A percentile compares a stretch with the other conserved stretches of the same genome.
Evolutionary conservation across 2,113 vertebrate genomes (phyloP).

Genomic region (Ochotona princeps): DNA sequence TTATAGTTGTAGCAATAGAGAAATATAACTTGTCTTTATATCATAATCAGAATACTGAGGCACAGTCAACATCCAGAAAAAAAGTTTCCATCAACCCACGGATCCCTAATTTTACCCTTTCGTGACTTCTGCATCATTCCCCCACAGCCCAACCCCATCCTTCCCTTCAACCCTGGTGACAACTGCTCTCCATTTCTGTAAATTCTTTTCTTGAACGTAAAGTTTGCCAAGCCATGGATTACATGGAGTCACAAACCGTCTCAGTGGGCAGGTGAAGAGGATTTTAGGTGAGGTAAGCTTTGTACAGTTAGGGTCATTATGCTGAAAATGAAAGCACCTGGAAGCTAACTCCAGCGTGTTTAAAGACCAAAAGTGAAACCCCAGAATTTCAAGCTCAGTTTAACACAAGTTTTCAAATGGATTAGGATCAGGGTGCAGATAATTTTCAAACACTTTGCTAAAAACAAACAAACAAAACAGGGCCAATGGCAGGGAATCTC

Average conservation of each 20-base stretch:
- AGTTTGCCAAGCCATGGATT: neutral
- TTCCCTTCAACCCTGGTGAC: neutral
- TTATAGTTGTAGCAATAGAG: neutral
- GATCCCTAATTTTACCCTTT: no score
- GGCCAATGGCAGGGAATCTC: constrained; percentile 41
- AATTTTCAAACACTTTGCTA: constrained; percentile 40
- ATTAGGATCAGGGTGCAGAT: constrained; percentile 52
- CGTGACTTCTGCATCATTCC: neutral
- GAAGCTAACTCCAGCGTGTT: neutral
- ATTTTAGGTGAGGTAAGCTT: neutral
- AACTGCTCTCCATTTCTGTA: neutral
- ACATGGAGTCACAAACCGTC: neutral
- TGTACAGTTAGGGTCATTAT: constrained; percentile 3
- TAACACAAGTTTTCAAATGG: neutral
- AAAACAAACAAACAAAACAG: neutral
- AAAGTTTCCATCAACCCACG: no score
- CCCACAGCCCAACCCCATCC: neutral
- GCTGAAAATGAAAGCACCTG: neutral
- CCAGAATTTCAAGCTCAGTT: constrained; percentile 48
- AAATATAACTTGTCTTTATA: neutral
- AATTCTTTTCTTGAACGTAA: constrained; percentile 24
- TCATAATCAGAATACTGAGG: neutral
- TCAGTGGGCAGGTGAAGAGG: neutral
- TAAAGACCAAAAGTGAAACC: constrained; percentile 20
- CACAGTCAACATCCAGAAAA: neutral